A percentile compares a stretch with the other conserved stretches of the same genome.
Conservation (phyloP, 2,797 vertebrate genomes). For the Gobionotothen gibberifrons region DNA sequence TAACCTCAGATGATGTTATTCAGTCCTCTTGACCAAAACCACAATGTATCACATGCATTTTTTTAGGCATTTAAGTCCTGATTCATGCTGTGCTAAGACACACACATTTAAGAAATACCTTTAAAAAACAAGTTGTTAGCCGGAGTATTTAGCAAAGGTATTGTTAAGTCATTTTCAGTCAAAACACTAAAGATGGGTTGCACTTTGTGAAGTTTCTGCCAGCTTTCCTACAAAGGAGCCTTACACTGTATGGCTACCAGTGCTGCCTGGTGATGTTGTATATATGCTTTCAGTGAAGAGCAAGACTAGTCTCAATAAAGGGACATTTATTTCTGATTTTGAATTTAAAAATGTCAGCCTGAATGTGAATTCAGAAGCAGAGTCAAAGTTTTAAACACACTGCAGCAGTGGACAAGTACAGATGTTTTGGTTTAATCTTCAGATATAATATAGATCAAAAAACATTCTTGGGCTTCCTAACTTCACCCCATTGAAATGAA, state of each 20-base stretch:
- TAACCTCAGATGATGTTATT: constrained; percentile 12
- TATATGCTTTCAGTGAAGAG: constrained; percentile 4
- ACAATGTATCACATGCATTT: constrained; percentile 7
- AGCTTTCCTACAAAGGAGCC: neutral
- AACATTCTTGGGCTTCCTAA: neutral
- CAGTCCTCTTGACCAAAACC: constrained; percentile 21
- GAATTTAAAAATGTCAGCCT: constrained; percentile 13
- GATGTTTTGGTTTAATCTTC: neutral
- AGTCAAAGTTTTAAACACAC: constrained; percentile 5
- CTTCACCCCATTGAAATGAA: neutral
- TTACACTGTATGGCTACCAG: neutral
- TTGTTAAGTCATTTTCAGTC: constrained; percentile 4
- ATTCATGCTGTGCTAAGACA: neutral
- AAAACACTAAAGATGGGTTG: neutral
- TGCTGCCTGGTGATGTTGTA: constrained; percentile 2
- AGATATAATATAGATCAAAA: neutral
- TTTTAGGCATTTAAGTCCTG: neutral
- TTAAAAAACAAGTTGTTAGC: neutral
- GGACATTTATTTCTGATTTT: constrained; percentile 9
- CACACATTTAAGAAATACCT: neutral
- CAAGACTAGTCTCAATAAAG: neutral
- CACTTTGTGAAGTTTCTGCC: constrained; percentile 4
- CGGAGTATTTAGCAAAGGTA: neutral
- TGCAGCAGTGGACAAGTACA: neutral
- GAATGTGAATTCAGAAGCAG: constrained; percentile 14